A percentile compares a stretch with the other conserved stretches of the same genome.
Conservation (phyloP, 2,797 vertebrate genomes). For the Trachurus trachurus region DNA sequence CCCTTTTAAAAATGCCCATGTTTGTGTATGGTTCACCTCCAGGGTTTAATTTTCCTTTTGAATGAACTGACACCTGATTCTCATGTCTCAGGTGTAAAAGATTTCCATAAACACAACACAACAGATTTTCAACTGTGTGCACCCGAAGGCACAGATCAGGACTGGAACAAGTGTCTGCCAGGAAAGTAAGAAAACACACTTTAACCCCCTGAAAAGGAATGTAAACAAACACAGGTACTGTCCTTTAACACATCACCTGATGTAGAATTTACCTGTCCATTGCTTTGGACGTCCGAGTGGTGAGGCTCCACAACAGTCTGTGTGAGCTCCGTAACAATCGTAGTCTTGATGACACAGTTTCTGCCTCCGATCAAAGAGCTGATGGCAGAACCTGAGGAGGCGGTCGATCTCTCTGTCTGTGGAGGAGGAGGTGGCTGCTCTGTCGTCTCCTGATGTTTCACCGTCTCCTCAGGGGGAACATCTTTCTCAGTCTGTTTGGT, state of each 20-base stretch:
- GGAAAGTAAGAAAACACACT: neutral
- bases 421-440: constrained; percentile 20
- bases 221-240: neutral
- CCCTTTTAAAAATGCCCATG: neutral
- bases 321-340: constrained; percentile 85
- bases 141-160: neutral
- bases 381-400: constrained; percentile 72
- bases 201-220: neutral
- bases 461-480: constrained; percentile 21
- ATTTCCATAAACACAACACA: constrained; percentile 6
- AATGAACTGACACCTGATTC: neutral
- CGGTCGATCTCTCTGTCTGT: constrained; percentile 36
- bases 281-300: constrained; percentile 55
- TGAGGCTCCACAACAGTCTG: constrained; percentile 76
- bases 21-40: neutral
- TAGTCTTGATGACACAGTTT: constrained; percentile 83
- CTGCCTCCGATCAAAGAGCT: constrained; percentile 78
- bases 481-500: constrained; percentile 26
- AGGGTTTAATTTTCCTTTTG: constrained; percentile 34
- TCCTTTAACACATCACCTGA: neutral
- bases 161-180: neutral
- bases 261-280: constrained; percentile 68
- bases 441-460: constrained; percentile 20
- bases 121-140: neutral
- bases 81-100: constrained; percentile 21